Percentiles rank a stretch among this genome's conserved stretches.
phyloP scores from a whole-genome alignment of 2,113 vertebrate genomes.

The Brachyhypopomus gauderio region DNA sequence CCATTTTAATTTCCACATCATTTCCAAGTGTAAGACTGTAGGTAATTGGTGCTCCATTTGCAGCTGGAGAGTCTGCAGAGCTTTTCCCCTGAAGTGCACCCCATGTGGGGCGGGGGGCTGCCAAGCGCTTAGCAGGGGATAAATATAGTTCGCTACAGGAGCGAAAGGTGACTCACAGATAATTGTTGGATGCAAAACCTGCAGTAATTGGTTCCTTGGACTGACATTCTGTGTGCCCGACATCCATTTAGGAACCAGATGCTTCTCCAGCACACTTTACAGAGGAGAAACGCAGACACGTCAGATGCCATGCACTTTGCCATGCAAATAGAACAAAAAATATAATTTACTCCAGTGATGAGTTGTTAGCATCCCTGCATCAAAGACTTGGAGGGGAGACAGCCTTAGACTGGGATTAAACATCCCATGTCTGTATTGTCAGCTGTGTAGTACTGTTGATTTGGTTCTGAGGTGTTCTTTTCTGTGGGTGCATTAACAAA shows the following conservation, averaged over 20 bases:
- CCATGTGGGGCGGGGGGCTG: neutral
- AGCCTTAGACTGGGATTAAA: too few relatives aligned
- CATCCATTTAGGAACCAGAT: conserved; percentile 43
- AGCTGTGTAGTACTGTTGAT: neutral
- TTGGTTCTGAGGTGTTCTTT: neutral
- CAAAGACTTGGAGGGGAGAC: conserved; percentile 7
- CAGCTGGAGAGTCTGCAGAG: neutral
- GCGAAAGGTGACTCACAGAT: conserved; percentile 36
- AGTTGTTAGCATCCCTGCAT: conserved; percentile 36
- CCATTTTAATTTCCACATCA: conserved; percentile 36
- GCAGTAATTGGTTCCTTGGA: conserved; percentile 44
- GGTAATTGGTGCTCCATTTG: conserved; percentile 44
- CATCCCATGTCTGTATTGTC: neutral
- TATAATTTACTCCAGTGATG: conserved; percentile 45
- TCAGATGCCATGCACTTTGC: conserved; percentile 22
- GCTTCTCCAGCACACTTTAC: conserved; percentile 26
- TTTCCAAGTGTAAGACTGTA: conserved; percentile 18
- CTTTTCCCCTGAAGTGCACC: neutral
- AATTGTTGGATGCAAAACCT: conserved; percentile 17
- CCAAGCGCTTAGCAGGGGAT: conserved; percentile 14
- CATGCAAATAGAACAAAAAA: conserved; percentile 38
- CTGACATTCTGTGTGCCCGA: conserved; percentile 18
- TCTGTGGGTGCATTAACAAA: neutral
- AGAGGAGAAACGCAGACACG: conserved; percentile 8
- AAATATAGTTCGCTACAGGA: conserved; percentile 26